phyloP scores from a whole-genome alignment of 2,888 invertebrate species.

The Platycnemis pennipes region DNA sequence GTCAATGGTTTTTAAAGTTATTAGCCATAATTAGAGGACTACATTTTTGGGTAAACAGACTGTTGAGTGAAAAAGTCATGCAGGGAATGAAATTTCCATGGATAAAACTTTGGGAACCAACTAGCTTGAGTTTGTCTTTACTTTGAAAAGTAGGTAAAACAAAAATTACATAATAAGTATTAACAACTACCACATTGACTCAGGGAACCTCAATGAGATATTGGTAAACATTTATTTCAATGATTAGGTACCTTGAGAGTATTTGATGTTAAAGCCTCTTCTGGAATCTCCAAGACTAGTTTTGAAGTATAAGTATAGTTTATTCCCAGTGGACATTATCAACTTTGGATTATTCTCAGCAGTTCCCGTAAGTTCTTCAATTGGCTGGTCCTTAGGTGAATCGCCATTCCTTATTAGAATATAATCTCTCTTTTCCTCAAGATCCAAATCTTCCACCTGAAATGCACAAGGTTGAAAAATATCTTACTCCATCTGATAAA shows the following conservation, averaged over 20 bases:
- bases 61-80: no score
- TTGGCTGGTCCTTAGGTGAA: conserved; percentile 90
- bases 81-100: no score
- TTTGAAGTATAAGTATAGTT: conserved; percentile 94
- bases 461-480: conserved; percentile 68
- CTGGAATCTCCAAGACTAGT: conserved; percentile 94
- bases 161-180: no score
- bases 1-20: no score
- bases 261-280: conserved; percentile 94
- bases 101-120: no score
- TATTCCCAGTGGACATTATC: conserved; percentile 94
- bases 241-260: conserved; percentile 84
- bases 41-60: no score
- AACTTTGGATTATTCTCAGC: conserved; percentile 88
- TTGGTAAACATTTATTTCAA: not conserved
- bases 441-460: conserved; percentile 90
- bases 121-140: no score
- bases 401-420: conserved; percentile 95
- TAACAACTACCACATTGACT: no score
- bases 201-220: no score
- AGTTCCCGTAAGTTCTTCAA: conserved; percentile 91
- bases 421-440: conserved; percentile 91
- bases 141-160: no score
- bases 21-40: no score
- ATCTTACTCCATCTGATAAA: not conserved